A percentile compares a stretch with the other conserved stretches of the same genome.
phyloP scores from a whole-genome alignment of 2,888 invertebrate species.

The Eudasyphora cyanicolor region DNA sequence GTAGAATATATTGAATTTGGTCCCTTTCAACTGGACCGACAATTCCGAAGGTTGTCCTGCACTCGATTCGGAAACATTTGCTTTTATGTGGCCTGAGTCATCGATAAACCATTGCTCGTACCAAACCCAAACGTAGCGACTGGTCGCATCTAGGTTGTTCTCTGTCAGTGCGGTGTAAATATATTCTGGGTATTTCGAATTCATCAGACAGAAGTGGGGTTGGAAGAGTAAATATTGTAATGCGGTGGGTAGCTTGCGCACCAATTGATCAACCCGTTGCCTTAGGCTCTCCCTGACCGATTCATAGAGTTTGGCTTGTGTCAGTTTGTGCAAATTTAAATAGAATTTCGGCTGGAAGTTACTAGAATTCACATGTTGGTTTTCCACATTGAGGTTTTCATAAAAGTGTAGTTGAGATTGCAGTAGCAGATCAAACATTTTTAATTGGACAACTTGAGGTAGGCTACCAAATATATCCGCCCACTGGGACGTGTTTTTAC shows the following conservation, averaged over 20 bases:
- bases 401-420: too few relatives aligned
- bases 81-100: conserved; percentile 32
- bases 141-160: conserved; percentile 37
- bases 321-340: conserved; percentile 36
- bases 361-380: too few relatives aligned
- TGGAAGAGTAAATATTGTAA: conserved; percentile 51
- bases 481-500: too few relatives aligned
- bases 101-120: conserved; percentile 39
- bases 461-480: too few relatives aligned
- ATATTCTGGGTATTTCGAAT: conserved; percentile 41
- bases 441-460: too few relatives aligned
- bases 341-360: conserved; percentile 10
- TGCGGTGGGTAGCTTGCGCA: conserved; percentile 16
- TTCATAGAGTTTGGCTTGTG: neutral
- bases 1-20: conserved; percentile 42
- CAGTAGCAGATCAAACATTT: too few relatives aligned
- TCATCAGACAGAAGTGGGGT: conserved; percentile 53
- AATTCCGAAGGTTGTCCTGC: neutral
- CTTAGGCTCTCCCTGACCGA: neutral
- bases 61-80: neutral
- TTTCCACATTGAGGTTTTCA: too few relatives aligned
- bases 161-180: conserved; percentile 40
- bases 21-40: conserved; percentile 18
- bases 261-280: conserved; percentile 4
- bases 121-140: conserved; percentile 56